Evolutionary conservation across 1,140 invertebrate species (phyloP).

Genomic region (Meloidogyne floridensis): DNA sequence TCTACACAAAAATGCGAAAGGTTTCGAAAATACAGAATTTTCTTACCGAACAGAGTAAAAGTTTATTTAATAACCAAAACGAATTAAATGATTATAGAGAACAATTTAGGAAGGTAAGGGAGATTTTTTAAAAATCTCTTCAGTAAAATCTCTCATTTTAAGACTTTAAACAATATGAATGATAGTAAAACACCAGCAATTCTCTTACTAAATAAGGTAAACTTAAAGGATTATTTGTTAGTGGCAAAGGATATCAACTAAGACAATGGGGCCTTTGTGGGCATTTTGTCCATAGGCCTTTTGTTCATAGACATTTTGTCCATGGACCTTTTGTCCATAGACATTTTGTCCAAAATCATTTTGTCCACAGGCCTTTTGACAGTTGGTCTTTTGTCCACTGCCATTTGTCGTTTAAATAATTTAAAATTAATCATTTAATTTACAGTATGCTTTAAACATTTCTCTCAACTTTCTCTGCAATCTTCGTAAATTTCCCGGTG

Average conservation of each 20-base stretch:
- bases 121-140: background rate
- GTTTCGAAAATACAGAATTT: conserved; percentile 24
- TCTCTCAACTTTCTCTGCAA: conserved; percentile 54
- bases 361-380: too few species aligned
- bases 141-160: background rate
- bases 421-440: background rate
- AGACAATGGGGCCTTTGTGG: too few species aligned
- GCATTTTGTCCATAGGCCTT: too few species aligned
- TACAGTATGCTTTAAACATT: conserved; percentile 54
- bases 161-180: conserved; percentile 30
- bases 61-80: conserved; percentile 7
- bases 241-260: too few species aligned
- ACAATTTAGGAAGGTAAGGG: conserved; percentile 8
- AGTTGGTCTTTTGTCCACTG: too few species aligned
- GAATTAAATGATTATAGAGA: conserved; percentile 5
- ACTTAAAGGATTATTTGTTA: background rate
- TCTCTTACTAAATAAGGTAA: conserved; percentile 45
- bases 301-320: too few species aligned
- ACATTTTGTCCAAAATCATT: too few species aligned
- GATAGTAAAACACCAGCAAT: conserved; percentile 37
- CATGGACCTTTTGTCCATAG: too few species aligned
- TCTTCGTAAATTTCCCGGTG: conserved; percentile 37
- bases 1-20: conserved; percentile 12
- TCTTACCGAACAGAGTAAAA: conserved; percentile 22
- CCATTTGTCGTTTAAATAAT: too few species aligned